Percentiles rank a stretch among this genome's conserved stretches.
Evolutionary conservation across 2,888 invertebrate species (phyloP).

Genomic region (Amblyteles armatorius): DNA sequence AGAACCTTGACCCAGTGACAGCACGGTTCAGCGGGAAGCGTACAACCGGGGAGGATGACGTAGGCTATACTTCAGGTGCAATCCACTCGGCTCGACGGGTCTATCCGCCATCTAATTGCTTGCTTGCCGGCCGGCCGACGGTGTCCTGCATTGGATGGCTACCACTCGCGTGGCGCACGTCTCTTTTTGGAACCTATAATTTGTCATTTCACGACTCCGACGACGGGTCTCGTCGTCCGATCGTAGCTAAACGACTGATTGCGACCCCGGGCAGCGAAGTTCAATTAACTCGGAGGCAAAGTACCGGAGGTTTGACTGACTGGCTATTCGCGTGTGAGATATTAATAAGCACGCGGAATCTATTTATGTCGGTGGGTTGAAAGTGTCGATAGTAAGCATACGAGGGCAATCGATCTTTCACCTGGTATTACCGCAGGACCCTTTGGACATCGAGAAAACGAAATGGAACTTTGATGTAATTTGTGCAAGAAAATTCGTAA

Average conservation of each 20-base stretch:
- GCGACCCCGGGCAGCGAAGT: conserved; percentile 6
- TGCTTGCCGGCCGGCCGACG: conserved; percentile 23
- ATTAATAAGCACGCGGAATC: background rate
- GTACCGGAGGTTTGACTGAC: conserved; percentile 26
- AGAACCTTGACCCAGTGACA: conserved; percentile 36
- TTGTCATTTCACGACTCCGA: conserved; percentile 51
- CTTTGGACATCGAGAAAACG: background rate
- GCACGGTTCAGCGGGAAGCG: conserved; percentile 1
- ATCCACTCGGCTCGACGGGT: conserved; percentile 36
- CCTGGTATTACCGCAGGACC: background rate
- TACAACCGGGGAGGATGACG: conserved; percentile 48
- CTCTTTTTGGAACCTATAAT: conserved; percentile 39
- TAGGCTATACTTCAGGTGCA: conserved; percentile 33
- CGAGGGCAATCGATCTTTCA: background rate
- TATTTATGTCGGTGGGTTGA: conserved; percentile 1
- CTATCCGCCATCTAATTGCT: conserved; percentile 48
- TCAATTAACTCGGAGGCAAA: conserved; percentile 39
- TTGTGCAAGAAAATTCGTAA: background rate
- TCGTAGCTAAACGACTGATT: conserved; percentile 34
- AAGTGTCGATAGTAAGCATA: background rate
- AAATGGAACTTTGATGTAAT: background rate
- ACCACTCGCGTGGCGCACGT: conserved; percentile 27
- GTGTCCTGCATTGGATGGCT: conserved; percentile 7
- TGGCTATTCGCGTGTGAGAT: conserved; percentile 1
- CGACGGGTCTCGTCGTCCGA: conserved; percentile 18